Evolutionary conservation across 2,113 vertebrate species (phyloP).

Genomic region (Trematocara unimaculatum): DNA sequence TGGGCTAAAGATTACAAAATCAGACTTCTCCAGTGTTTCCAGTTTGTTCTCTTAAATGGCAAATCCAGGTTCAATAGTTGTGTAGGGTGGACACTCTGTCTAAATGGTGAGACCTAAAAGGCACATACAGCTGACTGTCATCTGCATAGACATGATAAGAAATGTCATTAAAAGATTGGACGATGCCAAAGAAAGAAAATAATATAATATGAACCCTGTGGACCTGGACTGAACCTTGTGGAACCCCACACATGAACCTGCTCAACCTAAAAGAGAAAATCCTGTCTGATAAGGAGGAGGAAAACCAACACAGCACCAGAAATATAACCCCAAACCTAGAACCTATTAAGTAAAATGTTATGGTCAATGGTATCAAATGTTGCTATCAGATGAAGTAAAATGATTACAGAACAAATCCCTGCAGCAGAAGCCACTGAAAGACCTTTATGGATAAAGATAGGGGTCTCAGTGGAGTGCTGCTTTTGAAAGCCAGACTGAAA

Average conservation of each 20-base stretch:
- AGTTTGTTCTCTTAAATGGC: neutral
- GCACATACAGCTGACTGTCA: neutral
- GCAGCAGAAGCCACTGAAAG: neutral
- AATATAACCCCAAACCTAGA: neutral
- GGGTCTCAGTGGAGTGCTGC: neutral
- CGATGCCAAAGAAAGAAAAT: neutral
- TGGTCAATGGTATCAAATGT: neutral
- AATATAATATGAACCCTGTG: neutral
- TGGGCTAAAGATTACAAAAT: neutral
- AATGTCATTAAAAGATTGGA: neutral
- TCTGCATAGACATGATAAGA: neutral
- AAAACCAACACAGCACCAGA: neutral
- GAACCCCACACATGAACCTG: neutral
- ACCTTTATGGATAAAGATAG: neutral
- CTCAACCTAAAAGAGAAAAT: neutral
- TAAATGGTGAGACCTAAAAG: neutral
- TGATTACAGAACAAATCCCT: neutral
- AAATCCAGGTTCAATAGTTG: neutral
- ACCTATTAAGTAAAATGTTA: neutral
- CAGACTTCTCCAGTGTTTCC: neutral
- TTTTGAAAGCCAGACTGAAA: neutral
- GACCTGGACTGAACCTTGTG: neutral
- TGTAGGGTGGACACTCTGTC: neutral
- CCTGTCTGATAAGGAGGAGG: neutral
- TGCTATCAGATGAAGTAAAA: fast-evolving